Percentiles rank a stretch among this genome's conserved stretches.
Conservation (phyloP, 2,888 invertebrate species). For the Sphinx pinastri region DNA sequence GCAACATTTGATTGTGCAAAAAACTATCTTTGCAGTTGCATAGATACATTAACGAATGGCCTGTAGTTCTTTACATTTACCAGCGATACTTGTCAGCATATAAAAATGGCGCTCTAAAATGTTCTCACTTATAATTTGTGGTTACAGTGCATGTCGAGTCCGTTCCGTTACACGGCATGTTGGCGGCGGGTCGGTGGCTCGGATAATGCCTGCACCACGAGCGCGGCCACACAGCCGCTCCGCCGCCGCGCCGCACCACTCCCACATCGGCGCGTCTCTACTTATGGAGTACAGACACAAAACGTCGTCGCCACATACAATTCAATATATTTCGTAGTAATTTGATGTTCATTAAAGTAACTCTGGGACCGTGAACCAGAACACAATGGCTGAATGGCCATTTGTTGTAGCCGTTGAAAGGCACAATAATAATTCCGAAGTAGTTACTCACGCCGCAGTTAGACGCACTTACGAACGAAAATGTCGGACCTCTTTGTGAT, state of each 20-base stretch:
- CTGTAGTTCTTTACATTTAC: conserved; percentile 30
- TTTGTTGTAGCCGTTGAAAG: conserved; percentile 81
- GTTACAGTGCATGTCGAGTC: conserved; percentile 80
- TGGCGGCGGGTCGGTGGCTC: conserved; percentile 70
- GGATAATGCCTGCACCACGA: conserved; percentile 55
- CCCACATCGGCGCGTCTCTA: conserved; percentile 66
- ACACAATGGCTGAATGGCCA: conserved; percentile 84
- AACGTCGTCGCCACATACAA: conserved; percentile 79
- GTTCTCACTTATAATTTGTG: conserved; percentile 84
- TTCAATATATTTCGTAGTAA: conserved; percentile 83
- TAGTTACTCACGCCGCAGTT: conserved; percentile 77
- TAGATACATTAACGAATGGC: conserved; percentile 16
- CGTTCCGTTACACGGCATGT: conserved; percentile 79
- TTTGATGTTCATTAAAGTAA: conserved; percentile 84
- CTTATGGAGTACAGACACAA: conserved; percentile 66
- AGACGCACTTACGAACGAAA: conserved; percentile 75
- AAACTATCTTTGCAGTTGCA: conserved; percentile 32
- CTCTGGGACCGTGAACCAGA: conserved; percentile 83
- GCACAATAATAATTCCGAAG: conserved; percentile 76
- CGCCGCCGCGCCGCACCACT: conserved; percentile 50
- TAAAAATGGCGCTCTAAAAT: conserved; percentile 74
- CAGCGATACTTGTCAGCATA: conserved; percentile 62
- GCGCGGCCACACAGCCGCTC: conserved; percentile 1
- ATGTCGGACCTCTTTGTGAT: conserved; percentile 60
- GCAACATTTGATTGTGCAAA: conserved; percentile 52